Conservation (phyloP, 64 coral and sea anemone species). For the Pocillopora damicornis region DNA sequence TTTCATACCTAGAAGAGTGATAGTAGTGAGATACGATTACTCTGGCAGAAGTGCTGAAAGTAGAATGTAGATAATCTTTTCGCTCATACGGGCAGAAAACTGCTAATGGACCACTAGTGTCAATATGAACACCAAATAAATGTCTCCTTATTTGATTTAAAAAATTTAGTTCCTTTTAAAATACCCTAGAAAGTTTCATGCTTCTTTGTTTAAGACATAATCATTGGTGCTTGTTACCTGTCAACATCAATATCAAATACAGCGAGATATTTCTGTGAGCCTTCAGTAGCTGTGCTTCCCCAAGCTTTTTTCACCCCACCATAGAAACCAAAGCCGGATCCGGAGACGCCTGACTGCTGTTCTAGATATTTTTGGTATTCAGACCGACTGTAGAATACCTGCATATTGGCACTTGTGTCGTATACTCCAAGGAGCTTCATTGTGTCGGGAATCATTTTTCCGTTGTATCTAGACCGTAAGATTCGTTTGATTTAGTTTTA, state of each 20-base stretch:
- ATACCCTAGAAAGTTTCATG: too few species aligned
- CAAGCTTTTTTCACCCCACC: background rate
- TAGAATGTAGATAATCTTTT: too few species aligned
- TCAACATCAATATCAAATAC: conserved; percentile 8
- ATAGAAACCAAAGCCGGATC: conserved; percentile 46
- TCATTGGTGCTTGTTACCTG: background rate
- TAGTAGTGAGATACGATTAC: background rate
- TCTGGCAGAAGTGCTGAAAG: background rate
- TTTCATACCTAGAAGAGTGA: conserved; percentile 42
- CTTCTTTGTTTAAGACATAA: too few species aligned
- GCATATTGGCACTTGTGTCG: conserved; percentile 41
- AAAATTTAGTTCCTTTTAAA: too few species aligned
- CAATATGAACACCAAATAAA: too few species aligned
- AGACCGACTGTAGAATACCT: conserved; percentile 2
- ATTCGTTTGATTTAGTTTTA: too few species aligned
- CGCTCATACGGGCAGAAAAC: too few species aligned
- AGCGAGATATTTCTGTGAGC: conserved; percentile 1
- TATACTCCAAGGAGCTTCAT: conserved; percentile 59
- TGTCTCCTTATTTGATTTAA: too few species aligned
- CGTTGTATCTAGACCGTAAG: conserved; percentile 19
- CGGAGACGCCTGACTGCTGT: conserved; percentile 32
- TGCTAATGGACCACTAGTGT: too few species aligned
- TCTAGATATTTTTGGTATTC: conserved; percentile 51
- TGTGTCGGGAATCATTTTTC: conserved; percentile 41
- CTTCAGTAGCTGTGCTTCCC: background rate